Evolutionary conservation across 2,113 vertebrate genomes (phyloP), one percentile per base, ranked within the genome.

Genomic region (Philantomba maxwellii): DNA sequence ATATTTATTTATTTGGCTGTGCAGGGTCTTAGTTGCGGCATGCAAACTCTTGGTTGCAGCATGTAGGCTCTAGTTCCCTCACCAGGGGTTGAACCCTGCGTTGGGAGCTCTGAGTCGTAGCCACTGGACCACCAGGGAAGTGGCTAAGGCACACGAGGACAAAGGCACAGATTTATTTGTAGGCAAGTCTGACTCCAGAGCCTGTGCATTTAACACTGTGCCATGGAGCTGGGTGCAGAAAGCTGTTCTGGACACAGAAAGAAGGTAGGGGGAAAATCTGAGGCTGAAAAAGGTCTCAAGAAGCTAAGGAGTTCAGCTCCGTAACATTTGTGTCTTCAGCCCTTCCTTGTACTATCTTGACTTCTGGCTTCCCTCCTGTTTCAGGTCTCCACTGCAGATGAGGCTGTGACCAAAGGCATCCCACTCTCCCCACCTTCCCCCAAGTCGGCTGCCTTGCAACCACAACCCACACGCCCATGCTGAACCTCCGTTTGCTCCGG

Each of bases 331-430:
- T 33, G 39, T 28, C 57, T 93, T 33, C 0, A 0, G 14, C 14
- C 43, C 51, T 77, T 60, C 49, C 49, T 17, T 60, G 19, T 12
- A 3, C 73, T 13, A 60, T 47, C 45, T 36, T 93, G 82, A 95
- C 64, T 81, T 80, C 25, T 23, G 85, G 6, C 19, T 92, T 84
- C 53, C 57, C 88, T 88, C n/a, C 62, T 23, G 45, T 87, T 91
- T 78, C 91, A 98, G 97, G 53, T 95, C 62, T 77, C 60, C 88
- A 7, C 15, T 43, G 39, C 53, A 1, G 39, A 87, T 39, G 82
- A 92, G 77, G 93, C 47, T 21, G 49, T 95, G 23, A 73, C 45
- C 84, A 36, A 73, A 55, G 19, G 60, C 64, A 73, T 25, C 12
- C 36, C 25, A 26, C 70, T 43, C 70, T 75, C 70, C 70, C 12